A percentile compares a stretch with the other conserved stretches of the same genome.
These are phyloP conservation scores for Lagodon rhomboides DNA, from an alignment of 2,797 vertebrate species.

Conservation along the genomic window DNA sequence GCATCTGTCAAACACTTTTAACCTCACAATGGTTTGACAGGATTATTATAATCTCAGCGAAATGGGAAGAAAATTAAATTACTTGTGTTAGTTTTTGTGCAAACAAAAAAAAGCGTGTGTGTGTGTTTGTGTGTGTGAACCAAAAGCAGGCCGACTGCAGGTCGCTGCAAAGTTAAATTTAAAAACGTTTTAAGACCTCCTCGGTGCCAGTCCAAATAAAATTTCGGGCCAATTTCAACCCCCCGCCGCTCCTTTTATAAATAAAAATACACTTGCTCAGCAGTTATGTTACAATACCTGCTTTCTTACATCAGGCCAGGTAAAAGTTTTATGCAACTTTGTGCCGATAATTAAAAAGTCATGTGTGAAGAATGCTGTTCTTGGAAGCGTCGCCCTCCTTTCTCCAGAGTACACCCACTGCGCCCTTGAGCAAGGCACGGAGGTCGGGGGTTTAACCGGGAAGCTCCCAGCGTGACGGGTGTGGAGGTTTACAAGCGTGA, in stretches of 20 bases:
- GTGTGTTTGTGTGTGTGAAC: neutral
- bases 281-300: slow-evolving; percentile 51
- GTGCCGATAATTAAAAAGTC: slow-evolving; percentile 42
- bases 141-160: slow-evolving; percentile 25
- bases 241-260: slow-evolving; percentile 40
- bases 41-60: neutral
- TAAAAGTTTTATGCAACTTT: slow-evolving; percentile 29
- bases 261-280: slow-evolving; percentile 64
- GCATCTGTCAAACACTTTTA: neutral
- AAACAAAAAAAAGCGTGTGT: slow-evolving; percentile 16
- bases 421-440: slow-evolving; percentile 66
- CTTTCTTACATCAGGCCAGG: slow-evolving; percentile 44
- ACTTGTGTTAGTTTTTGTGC: slow-evolving; percentile 6
- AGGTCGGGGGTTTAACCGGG: slow-evolving; percentile 31
- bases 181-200: slow-evolving; percentile 52
- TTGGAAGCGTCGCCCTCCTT: neutral
- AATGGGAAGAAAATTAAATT: neutral
- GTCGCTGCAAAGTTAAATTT: slow-evolving; percentile 51
- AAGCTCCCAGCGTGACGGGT: slow-evolving; percentile 37
- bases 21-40: neutral
- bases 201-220: slow-evolving; percentile 55
- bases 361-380: slow-evolving; percentile 17
- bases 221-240: slow-evolving; percentile 24
- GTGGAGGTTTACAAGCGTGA: neutral
- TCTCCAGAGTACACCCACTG: neutral